These are phyloP conservation scores for Zaprionus camerounensis DNA, from an alignment of 1,140 invertebrate species.

Conservation along the genomic window DNA sequence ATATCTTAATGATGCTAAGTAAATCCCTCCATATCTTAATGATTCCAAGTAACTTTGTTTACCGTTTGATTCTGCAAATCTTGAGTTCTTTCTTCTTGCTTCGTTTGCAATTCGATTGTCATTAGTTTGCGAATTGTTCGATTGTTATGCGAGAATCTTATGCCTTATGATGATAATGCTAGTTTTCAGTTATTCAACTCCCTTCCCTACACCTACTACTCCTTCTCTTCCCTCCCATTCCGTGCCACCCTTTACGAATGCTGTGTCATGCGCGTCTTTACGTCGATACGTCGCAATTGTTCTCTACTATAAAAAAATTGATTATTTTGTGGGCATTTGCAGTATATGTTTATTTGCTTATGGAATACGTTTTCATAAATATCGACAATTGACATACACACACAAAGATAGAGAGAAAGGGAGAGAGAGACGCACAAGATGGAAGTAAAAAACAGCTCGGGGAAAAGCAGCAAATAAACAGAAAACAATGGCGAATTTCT, in stretches of 20 bases:
- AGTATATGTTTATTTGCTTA: conserved; percentile 41
- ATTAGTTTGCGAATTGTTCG: conserved; percentile 7
- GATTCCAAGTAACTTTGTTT: too few species aligned
- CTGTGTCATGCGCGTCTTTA: conserved; percentile 6
- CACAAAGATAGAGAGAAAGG: conserved; percentile 1
- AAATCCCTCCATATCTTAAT: too few species aligned
- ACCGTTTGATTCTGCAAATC: too few species aligned
- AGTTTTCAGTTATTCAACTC: not conserved
- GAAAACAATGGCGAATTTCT: conserved; percentile 46
- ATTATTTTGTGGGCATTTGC: conserved; percentile 40
- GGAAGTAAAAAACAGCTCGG: conserved; percentile 14
- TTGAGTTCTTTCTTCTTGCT: too few species aligned
- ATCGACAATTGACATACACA: conserved; percentile 39
- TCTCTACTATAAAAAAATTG: conserved; percentile 10
- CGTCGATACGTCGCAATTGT: conserved; percentile 13
- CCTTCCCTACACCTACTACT: not conserved
- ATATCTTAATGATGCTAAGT: too few species aligned
- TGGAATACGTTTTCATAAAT: conserved; percentile 46
- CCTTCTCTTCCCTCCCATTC: not conserved
- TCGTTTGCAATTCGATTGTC: conserved; percentile 20
- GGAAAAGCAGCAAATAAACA: conserved; percentile 15
- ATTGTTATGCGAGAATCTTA: conserved; percentile 11
- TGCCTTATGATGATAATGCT: conserved; percentile 16
- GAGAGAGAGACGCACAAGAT: not conserved
- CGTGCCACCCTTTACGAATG: not conserved